Conservation (phyloP, 2,113 vertebrate genomes). For the Caretta caretta region DNA sequence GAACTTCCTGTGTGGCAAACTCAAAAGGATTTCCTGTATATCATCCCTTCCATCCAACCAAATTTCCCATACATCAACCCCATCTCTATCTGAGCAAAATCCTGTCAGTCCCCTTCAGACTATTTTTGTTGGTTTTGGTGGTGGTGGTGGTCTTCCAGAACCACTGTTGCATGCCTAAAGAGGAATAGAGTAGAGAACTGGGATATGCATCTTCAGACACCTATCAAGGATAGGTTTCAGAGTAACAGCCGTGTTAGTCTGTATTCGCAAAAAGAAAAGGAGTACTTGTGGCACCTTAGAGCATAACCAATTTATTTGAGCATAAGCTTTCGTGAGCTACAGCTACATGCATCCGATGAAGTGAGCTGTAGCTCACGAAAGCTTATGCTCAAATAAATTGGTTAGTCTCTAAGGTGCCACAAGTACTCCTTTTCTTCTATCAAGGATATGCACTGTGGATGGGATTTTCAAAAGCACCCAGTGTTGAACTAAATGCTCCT, state of each 20-base stretch:
- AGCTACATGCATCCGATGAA: too few species aligned
- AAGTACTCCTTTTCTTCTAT: too few species aligned
- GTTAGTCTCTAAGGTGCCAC: too few species aligned
- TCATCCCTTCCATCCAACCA: background rate
- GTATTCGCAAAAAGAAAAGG: too few species aligned
- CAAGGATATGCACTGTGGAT: accelerated
- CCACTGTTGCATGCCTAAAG: accelerated
- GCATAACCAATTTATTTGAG: too few species aligned
- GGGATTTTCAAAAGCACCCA: background rate
- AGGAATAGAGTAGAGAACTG: too few species aligned
- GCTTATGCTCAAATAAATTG: too few species aligned
- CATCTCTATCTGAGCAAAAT: background rate
- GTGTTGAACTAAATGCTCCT: background rate
- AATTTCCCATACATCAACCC: background rate
- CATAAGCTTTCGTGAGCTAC: too few species aligned
- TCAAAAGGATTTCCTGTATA: background rate
- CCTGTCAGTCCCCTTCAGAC: background rate
- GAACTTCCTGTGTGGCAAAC: background rate
- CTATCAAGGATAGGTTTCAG: background rate
- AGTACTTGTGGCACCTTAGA: too few species aligned
- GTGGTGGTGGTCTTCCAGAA: accelerated
- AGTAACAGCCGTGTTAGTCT: too few species aligned
- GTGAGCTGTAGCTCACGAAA: too few species aligned
- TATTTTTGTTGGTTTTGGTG: background rate
- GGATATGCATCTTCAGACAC: background rate